These are phyloP conservation scores for Leptinotarsa rubiginosa DNA, from an alignment of 2,888 invertebrate genomes.

Conservation along the genomic window DNA sequence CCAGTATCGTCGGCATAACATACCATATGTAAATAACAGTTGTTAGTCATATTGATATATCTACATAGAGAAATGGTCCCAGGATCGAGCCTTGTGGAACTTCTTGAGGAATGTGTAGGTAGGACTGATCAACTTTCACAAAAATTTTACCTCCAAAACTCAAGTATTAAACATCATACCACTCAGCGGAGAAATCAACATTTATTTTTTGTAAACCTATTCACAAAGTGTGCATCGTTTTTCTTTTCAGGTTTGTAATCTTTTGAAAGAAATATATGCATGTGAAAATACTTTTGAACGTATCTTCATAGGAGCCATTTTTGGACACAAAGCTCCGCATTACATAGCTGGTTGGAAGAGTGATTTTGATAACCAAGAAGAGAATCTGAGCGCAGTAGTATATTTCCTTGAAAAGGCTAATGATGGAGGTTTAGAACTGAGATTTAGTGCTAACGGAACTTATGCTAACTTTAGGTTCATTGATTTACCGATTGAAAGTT, in stretches of 20 bases:
- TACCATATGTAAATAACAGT: too few relatives aligned
- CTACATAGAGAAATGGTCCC: too few relatives aligned
- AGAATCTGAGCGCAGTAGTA: conserved; percentile 80
- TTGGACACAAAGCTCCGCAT: conserved; percentile 84
- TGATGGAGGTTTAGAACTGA: conserved; percentile 68
- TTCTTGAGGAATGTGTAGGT: too few relatives aligned
- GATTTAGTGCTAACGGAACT: conserved; percentile 55
- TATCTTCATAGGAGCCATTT: conserved; percentile 81
- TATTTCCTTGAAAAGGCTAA: conserved; percentile 84
- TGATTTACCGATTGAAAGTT: conserved; percentile 86
- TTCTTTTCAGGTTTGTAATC: conserved; percentile 68
- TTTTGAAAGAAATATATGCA: conserved; percentile 75
- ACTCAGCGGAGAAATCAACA: too few relatives aligned
- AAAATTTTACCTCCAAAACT: too few relatives aligned
- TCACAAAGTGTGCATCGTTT: neutral
- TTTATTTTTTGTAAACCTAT: too few relatives aligned
- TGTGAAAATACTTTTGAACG: conserved; percentile 80
- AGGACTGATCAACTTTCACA: too few relatives aligned
- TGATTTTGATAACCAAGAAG: conserved; percentile 82
- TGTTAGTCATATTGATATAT: too few relatives aligned
- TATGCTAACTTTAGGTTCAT: conserved; percentile 71
- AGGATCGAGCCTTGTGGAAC: too few relatives aligned
- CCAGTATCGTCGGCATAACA: too few relatives aligned
- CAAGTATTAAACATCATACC: too few relatives aligned
- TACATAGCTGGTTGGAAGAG: conserved; percentile 90